Percentiles rank a stretch among this genome's conserved stretches.
phyloP scores from a whole-genome alignment of 2,797 vertebrate genomes.

The Sardinella longiceps region DNA sequence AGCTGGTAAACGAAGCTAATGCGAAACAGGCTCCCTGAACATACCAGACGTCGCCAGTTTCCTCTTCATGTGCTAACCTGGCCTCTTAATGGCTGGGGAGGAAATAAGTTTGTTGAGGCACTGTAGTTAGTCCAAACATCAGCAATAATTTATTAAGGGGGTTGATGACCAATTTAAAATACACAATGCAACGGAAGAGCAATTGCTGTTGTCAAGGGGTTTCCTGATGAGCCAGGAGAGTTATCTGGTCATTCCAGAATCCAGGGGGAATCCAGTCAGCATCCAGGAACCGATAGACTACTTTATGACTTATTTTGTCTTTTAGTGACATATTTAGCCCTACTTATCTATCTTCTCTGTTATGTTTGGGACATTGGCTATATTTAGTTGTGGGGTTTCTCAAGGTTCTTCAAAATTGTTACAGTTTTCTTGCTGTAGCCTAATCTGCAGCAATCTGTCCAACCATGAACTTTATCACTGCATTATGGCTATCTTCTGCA shows the following conservation, averaged over 20 bases:
- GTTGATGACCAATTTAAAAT: slow-evolving; percentile 62
- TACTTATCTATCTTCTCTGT: background rate
- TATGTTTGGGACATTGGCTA: background rate
- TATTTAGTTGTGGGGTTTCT: background rate
- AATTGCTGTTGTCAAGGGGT: slow-evolving; percentile 36
- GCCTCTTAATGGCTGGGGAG: slow-evolving; percentile 51
- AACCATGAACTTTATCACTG: background rate
- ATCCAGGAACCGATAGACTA: background rate
- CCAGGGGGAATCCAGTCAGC: background rate
- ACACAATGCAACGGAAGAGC: slow-evolving; percentile 44
- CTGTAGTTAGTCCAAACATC: slow-evolving; percentile 54
- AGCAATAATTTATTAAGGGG: slow-evolving; percentile 53
- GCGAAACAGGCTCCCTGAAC: slow-evolving; percentile 54
- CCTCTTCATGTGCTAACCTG: slow-evolving; percentile 48
- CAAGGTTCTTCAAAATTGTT: background rate
- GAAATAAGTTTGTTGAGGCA: slow-evolving; percentile 62
- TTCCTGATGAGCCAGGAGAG: background rate
- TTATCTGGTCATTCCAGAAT: background rate
- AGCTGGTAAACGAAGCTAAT: slow-evolving; percentile 55
- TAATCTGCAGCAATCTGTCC: background rate
- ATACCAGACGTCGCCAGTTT: slow-evolving; percentile 52
- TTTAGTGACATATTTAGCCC: background rate
- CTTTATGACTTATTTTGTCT: background rate
- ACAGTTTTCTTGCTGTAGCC: background rate
- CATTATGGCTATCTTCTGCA: background rate